Evolutionary conservation across 1,140 invertebrate species (phyloP), one percentile per base, ranked within the genome.

Genomic region (Magallana gigas): DNA sequence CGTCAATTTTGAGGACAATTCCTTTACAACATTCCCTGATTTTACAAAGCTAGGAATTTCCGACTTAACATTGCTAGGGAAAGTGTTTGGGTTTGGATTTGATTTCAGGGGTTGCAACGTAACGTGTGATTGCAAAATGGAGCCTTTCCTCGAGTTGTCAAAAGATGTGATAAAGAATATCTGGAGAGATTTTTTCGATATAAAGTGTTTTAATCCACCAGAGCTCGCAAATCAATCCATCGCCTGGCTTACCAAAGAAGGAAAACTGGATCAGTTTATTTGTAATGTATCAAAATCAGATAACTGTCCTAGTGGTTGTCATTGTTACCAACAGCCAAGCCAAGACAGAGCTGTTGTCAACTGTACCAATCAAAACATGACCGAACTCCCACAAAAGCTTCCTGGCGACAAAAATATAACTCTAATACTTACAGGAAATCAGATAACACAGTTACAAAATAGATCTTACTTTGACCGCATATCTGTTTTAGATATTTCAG

Each of bases 71-170:
- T 8, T 64, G 8, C 16, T 89, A 7, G 83, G 76, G 18, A 89
- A 89, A 36, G 11, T 87, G 1, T 18, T 89, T 8, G 23, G n/a
- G 6, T 82, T 82, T n/a, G 83, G 85, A 18, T 81, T 89, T 71
- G 64, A 60, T 9, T 18, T 89, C 6, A 48, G 29, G 23, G 84
- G 71, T 16, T 59, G n/a, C 14, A 84, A 87, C 48, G 85, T 83
- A 60, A 80, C 11, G 7, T 89, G 88, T 57, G 84, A 89, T 83
- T 85, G 83, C 56, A 12, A 68, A 1, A 87, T 89, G 85, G 83
- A 64, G 56, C 85, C 86, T 48, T 87, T 85, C 18, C 57, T 87
- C 9, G n/a, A 85, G 58, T 36, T 85, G 0, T 86, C 60, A 0
- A 57, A 84, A 60, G 88, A 68, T 11, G 16, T 83, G 5, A 82